Evolutionary conservation across 2,797 vertebrate genomes (phyloP).

Genomic region (Typhlichthys eigenmanni): DNA sequence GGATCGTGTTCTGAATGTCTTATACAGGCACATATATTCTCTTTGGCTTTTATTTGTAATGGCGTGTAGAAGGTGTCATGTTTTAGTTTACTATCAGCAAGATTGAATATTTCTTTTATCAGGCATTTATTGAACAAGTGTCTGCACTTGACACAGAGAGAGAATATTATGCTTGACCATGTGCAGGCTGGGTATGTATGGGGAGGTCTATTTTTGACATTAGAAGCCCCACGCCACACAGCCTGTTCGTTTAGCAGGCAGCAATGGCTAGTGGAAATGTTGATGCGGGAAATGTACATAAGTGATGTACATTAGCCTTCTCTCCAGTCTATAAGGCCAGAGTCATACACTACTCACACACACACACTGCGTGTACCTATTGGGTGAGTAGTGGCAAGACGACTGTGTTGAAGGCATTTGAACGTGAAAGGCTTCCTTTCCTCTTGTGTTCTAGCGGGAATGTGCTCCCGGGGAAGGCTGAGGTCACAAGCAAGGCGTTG

Average conservation of each 20-base stretch:
- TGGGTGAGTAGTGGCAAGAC: constrained; percentile 64
- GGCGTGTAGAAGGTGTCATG: constrained; percentile 69
- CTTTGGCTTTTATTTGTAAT: constrained; percentile 62
- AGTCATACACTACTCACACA: constrained; percentile 29
- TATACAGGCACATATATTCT: constrained; percentile 27
- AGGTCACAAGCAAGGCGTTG: constrained; percentile 74
- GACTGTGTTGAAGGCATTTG: constrained; percentile 51
- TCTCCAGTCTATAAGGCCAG: constrained; percentile 28
- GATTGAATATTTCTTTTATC: constrained; percentile 29
- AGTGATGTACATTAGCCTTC: constrained; percentile 34
- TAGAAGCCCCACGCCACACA: constrained; percentile 66
- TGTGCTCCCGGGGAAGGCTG: constrained; percentile 65
- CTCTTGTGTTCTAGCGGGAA: constrained; percentile 61
- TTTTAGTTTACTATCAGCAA: constrained; percentile 61
- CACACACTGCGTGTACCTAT: constrained; percentile 18
- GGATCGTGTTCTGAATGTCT: constrained; percentile 13
- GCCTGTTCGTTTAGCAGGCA: constrained; percentile 52
- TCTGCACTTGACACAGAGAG: constrained; percentile 38
- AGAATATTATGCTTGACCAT: constrained; percentile 16
- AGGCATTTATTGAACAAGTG: background rate
- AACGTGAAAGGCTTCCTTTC: constrained; percentile 47
- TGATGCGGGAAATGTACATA: constrained; percentile 61
- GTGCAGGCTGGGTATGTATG: constrained; percentile 35
- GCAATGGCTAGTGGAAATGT: constrained; percentile 68
- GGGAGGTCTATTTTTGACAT: constrained; percentile 74